Percentiles rank a stretch among this genome's conserved stretches.
Evolutionary conservation across 2,113 vertebrate genomes (phyloP).

Genomic region (Macquaria australasica): DNA sequence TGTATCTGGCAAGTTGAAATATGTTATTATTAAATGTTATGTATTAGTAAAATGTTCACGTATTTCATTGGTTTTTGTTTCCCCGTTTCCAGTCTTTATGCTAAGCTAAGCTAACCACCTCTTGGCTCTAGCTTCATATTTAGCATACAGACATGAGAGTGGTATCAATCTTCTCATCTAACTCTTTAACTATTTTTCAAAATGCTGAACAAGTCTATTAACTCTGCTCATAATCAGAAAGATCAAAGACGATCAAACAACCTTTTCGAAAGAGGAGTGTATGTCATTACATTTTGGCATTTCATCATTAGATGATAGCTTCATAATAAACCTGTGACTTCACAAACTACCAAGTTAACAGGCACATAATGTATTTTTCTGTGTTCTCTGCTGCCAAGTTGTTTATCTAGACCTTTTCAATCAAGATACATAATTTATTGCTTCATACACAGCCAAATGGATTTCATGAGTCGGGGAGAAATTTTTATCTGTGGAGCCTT

Average conservation of each 20-base stretch:
- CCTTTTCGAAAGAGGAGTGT: background rate
- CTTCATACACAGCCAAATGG: conserved; percentile 31
- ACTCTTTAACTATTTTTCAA: background rate
- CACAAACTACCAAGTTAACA: background rate
- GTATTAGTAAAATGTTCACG: too few species aligned
- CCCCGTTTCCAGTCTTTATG: too few species aligned
- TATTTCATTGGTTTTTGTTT: too few species aligned
- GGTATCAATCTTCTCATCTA: background rate
- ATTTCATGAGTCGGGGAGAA: conserved; percentile 2
- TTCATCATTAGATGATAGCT: background rate
- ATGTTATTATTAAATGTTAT: too few species aligned
- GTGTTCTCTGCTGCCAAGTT: conserved; percentile 13
- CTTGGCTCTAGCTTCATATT: too few species aligned
- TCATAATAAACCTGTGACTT: background rate
- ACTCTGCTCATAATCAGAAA: background rate
- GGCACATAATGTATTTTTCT: conserved; percentile 17
- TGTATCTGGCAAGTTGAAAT: too few species aligned
- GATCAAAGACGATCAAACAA: background rate
- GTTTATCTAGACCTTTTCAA: background rate
- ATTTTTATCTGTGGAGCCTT: conserved; percentile 34
- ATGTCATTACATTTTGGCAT: background rate
- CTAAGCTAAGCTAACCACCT: too few species aligned
- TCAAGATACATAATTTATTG: conserved; percentile 8
- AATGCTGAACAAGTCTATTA: background rate
- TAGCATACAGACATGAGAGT: too few species aligned